phyloP scores from a whole-genome alignment of 1,140 invertebrate genomes.

The Hormaphis cornu region DNA sequence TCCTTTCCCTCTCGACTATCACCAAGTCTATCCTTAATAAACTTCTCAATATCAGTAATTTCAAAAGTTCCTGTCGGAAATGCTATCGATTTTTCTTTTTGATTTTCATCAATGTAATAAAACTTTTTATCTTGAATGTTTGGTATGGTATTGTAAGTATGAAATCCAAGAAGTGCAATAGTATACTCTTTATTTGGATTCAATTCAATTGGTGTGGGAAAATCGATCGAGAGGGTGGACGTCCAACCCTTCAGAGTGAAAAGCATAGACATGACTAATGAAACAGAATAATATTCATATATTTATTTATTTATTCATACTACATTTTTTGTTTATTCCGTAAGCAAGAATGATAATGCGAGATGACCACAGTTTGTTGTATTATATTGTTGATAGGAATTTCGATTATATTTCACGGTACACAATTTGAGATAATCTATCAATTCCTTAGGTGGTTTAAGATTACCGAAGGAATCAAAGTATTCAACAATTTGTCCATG shows the following conservation, averaged over 20 bases:
- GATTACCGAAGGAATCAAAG: not conserved
- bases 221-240: conserved; percentile 27
- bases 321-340: not conserved
- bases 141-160: too few species aligned
- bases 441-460: not conserved
- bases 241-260: not conserved
- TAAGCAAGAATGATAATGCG: too few species aligned
- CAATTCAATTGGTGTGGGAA: not conserved
- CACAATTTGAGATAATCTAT: too few species aligned
- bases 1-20: not conserved
- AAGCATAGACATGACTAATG: too few species aligned
- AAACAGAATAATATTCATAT: too few species aligned
- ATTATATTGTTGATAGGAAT: conserved; percentile 6
- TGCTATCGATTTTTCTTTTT: too few species aligned
- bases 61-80: too few species aligned
- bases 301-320: not conserved
- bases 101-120: too few species aligned
- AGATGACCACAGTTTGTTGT: conserved; percentile 20
- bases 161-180: too few species aligned
- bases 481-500: too few species aligned
- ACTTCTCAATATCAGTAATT: conserved; percentile 5
- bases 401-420: not conserved
- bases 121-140: too few species aligned
- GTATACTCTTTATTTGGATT: not conserved
- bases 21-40: conserved; percentile 12